Conservation (phyloP, 2,797 vertebrate species). For the Leptatherina wallacei region DNA sequence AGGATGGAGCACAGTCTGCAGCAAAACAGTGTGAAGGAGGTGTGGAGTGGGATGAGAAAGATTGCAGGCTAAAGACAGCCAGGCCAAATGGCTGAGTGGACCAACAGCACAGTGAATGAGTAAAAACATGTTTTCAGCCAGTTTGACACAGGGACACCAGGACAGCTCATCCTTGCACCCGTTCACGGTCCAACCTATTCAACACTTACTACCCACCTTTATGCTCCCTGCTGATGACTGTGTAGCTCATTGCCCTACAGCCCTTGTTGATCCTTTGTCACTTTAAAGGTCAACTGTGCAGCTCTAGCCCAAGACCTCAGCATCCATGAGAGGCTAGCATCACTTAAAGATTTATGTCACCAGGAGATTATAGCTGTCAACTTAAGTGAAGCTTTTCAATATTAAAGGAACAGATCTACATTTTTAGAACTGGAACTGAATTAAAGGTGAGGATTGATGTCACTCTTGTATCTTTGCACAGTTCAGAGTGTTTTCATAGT, state of each 20-base stretch:
- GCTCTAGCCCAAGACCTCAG: conserved; percentile 17
- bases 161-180: conserved; percentile 34
- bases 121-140: conserved; percentile 50
- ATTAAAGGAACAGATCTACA: not conserved
- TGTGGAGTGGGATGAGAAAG: conserved; percentile 77
- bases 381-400: conserved; percentile 21
- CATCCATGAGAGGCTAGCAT: conserved; percentile 21
- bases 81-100: conserved; percentile 70
- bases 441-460: conserved; percentile 2
- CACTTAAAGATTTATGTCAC: conserved; percentile 16
- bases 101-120: conserved; percentile 38
- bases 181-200: conserved; percentile 36
- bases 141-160: conserved; percentile 50
- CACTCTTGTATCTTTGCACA: not conserved
- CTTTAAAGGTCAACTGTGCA: conserved; percentile 62
- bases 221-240: conserved; percentile 40
- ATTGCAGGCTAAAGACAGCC: conserved; percentile 62
- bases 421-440: conserved; percentile 9
- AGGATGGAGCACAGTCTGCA: conserved; percentile 69
- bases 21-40: conserved; percentile 75
- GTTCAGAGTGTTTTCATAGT: not conserved
- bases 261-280: conserved; percentile 53
- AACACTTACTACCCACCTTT: conserved; percentile 35
- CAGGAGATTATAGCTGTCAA: conserved; percentile 2
- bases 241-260: conserved; percentile 51